Conservation (phyloP, 2,888 invertebrate genomes). For the Ectemnius lituratus region DNA sequence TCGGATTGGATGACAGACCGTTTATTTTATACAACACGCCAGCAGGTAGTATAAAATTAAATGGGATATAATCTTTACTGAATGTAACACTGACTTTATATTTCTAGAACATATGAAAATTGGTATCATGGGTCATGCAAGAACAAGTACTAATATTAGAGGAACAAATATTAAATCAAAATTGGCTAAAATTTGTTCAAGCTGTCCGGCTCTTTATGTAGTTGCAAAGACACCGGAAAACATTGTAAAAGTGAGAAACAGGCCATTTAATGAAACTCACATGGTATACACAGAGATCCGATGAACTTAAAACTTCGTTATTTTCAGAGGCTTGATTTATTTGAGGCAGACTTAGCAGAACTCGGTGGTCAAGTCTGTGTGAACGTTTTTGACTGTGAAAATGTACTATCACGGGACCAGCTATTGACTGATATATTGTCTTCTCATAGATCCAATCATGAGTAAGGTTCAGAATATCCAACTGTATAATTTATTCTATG, state of each 20-base stretch:
- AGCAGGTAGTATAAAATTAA: conserved; percentile 63
- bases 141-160: conserved; percentile 70
- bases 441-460: conserved; percentile 72
- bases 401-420: conserved; percentile 59
- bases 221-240: conserved; percentile 63
- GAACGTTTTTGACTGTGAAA: conserved; percentile 72
- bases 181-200: conserved; percentile 63
- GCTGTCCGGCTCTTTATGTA: conserved; percentile 63
- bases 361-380: conserved; percentile 68
- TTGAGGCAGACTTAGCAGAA: conserved; percentile 66
- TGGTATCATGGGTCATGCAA: conserved; percentile 70
- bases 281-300: conserved; percentile 24
- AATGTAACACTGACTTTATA: background rate
- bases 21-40: conserved; percentile 73
- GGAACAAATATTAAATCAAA: conserved; percentile 60
- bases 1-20: conserved; percentile 69
- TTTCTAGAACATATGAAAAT: conserved; percentile 67
- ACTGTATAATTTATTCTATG: background rate
- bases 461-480: conserved; percentile 55
- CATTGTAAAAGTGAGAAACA: conserved; percentile 56
- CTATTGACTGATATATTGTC: conserved; percentile 67
- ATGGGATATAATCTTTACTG: conserved; percentile 10
- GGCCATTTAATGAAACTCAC: background rate
- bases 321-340: conserved; percentile 60
- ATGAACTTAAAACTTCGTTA: conserved; percentile 4